Evolutionary conservation across 2,888 invertebrate genomes (phyloP).

Genomic region (Heliconius erato): DNA sequence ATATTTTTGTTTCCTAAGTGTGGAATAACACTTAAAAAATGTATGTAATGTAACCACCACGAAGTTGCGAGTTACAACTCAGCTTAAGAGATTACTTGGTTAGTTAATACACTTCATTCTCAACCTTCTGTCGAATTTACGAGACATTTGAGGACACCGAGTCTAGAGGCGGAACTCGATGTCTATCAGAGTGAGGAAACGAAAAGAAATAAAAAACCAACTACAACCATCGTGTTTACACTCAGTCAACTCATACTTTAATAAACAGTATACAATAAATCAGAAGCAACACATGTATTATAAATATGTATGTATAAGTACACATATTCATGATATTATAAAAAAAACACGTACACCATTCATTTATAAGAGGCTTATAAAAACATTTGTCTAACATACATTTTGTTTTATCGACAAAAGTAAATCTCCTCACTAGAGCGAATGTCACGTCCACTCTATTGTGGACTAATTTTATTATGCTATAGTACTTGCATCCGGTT

Average conservation of each 20-base stretch:
- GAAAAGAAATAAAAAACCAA: too few species aligned
- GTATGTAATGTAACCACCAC: too few species aligned
- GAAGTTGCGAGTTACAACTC: too few species aligned
- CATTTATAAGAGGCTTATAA: conserved; percentile 40
- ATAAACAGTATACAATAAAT: not conserved
- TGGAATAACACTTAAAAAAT: too few species aligned
- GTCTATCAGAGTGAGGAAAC: too few species aligned
- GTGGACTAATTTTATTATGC: conserved; percentile 58
- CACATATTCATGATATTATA: not conserved
- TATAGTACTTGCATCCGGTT: conserved; percentile 44
- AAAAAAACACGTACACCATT: conserved; percentile 18
- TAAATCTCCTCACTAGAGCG: conserved; percentile 59
- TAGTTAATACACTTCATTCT: too few species aligned
- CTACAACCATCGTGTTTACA: not conserved
- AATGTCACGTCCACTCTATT: conserved; percentile 59
- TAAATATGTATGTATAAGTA: not conserved
- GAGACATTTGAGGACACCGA: too few species aligned
- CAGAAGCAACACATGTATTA: not conserved
- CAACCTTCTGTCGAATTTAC: too few species aligned
- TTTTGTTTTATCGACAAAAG: conserved; percentile 37
- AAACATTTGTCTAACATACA: conserved; percentile 32
- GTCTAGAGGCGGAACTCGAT: too few species aligned
- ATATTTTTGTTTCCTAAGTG: too few species aligned
- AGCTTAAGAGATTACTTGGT: too few species aligned
- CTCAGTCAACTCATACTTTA: not conserved